A percentile compares a stretch with the other conserved stretches of the same genome.
phyloP scores from a whole-genome alignment of 2,888 invertebrate species.

The Acrocyrtus sp. region DNA sequence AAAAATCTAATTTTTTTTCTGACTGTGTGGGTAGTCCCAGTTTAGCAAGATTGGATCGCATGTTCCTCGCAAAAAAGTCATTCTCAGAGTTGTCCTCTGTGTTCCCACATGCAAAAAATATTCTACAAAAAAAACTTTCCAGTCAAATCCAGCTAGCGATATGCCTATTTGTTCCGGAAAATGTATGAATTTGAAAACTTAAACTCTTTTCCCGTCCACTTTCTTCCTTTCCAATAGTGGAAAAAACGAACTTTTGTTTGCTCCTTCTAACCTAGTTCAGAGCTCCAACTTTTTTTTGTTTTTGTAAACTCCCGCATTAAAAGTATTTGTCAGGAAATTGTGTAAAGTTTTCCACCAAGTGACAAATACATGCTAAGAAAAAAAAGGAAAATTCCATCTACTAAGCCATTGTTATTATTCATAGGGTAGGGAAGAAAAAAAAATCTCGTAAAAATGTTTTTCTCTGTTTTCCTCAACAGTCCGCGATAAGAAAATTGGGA shows the following conservation, averaged over 20 bases:
- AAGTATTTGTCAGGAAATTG: background rate
- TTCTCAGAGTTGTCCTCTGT: background rate
- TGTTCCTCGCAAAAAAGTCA: background rate
- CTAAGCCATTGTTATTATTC: background rate
- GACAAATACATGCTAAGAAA: background rate
- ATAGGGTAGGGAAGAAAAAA: background rate
- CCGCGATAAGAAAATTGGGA: background rate
- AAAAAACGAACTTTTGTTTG: too few species aligned
- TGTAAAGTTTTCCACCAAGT: too few species aligned
- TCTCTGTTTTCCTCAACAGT: background rate
- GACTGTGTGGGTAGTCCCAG: too few species aligned
- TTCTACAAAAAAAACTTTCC: too few species aligned
- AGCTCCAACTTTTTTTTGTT: conserved; percentile 1
- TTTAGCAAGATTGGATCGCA: background rate
- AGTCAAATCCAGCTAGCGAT: too few species aligned
- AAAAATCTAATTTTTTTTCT: too few species aligned
- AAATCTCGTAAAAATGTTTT: background rate
- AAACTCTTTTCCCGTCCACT: conserved; percentile 27
- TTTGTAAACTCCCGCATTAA: background rate
- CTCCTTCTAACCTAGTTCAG: too few species aligned
- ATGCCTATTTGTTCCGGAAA: conserved; percentile 15
- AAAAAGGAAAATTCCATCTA: too few species aligned
- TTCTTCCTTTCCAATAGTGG: conserved; percentile 11
- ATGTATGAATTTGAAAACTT: conserved; percentile 15
- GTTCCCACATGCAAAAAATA: too few species aligned